Evolutionary conservation across 2,888 invertebrate species (phyloP).

Genomic region (Diadegma fenestrale): DNA sequence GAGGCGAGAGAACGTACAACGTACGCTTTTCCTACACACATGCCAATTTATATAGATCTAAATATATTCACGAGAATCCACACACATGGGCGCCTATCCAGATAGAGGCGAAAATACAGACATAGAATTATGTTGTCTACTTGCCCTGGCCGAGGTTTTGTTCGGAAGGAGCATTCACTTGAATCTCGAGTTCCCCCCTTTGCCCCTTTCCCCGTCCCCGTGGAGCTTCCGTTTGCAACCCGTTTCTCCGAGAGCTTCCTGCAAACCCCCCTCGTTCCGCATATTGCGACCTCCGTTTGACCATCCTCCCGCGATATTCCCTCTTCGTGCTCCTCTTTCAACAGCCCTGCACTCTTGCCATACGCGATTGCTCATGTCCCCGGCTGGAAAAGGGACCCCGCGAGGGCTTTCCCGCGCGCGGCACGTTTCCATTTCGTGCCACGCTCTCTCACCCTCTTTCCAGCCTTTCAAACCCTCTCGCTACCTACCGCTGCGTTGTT

Average conservation of each 20-base stretch:
- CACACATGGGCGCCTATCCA: neutral
- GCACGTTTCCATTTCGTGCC: constrained; percentile 65
- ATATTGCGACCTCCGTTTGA: constrained; percentile 58
- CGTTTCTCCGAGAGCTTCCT: constrained; percentile 61
- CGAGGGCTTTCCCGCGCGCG: constrained; percentile 46
- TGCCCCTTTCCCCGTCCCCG: constrained; percentile 54
- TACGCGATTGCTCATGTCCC: constrained; percentile 46
- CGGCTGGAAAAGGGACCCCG: constrained; percentile 20
- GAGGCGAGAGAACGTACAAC: constrained; percentile 73
- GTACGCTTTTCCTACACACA: constrained; percentile 68
- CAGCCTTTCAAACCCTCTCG: constrained; percentile 55
- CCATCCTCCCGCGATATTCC: constrained; percentile 63
- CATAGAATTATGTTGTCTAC: neutral
- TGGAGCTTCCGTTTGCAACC: constrained; percentile 54
- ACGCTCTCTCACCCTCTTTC: constrained; percentile 10
- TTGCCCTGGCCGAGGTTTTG: constrained; percentile 32
- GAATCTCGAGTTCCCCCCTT: constrained; percentile 47
- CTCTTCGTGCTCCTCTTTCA: constrained; percentile 53
- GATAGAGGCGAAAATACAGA: neutral
- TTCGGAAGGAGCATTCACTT: constrained; percentile 52
- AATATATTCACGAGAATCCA: neutral
- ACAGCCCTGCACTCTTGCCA: constrained; percentile 48
- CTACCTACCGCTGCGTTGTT: constrained; percentile 58
- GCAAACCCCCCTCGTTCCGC: constrained; percentile 38
- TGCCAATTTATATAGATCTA: neutral